Evolutionary conservation across 53 echinoderm and acorn worm species (phyloP), one percentile per base, ranked within the genome.

Genomic region (Holothuria leucospilota): DNA sequence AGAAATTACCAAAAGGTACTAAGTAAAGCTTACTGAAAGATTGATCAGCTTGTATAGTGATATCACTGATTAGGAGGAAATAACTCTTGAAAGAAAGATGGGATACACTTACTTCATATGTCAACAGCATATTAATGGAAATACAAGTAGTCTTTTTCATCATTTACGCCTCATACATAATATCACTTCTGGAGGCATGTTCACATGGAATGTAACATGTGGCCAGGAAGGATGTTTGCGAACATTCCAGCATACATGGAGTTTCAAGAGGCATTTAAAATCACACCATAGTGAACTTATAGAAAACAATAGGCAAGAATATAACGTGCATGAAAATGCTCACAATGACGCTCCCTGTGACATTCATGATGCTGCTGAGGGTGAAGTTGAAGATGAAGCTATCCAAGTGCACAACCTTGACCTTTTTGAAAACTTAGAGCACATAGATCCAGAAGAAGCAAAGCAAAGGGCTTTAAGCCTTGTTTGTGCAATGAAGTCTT

Each of bases 171-270:
- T 63, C 20, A 62, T 30, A 27, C 82, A 82, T 39, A 82, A 82
- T 39, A 8, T 82, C 20, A 82, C 59, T 21, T 29, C 20, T 39
- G 82, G 82, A 14, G 63, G 82, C 2, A 4, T 62, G 82, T 82
- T 82, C 41, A 63, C 39, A 20, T 13, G 25, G 2, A 46, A 12
- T 1, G 64, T 82, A 20, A 63, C 82, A 30, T 82, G 82, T 82
- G 82, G 82, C 4, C 82, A 82, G 30, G 64, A 82, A 8, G 38
- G 82, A 53, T 82, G 82, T 39, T 39, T 82, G 11, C 82, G 82
- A 2, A 82, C 63, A 8, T 82, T 82, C 30, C 82, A 63, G 2
- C 82, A 39, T 39, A 82, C 63, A 62, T 63, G 64, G 62, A 62
- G 63, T 63, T 59, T 62, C 5, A 62, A 62, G 5, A 62, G 82